Base-by-base conservation (phyloP, 2,113 vertebrate genomes). In the Cynoglossus semilaevis region DNA sequence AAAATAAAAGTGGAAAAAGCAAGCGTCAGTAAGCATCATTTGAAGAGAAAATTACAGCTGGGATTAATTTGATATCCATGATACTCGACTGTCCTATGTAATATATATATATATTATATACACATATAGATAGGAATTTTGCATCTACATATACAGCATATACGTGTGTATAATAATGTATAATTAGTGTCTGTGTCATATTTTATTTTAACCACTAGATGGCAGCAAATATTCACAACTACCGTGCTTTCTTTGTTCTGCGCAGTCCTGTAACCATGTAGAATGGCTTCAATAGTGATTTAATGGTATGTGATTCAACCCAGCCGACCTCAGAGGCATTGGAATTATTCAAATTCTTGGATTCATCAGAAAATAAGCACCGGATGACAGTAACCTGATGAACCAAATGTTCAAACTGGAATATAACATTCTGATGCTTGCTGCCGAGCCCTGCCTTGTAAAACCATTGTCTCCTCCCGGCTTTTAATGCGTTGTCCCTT, bases 1-100 rank as follows among this genome's bases (percentile, higher is more conserved):
- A 85, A 86, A 85, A 86, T 91, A 94, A 87, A 71, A 90, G 82
- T 80, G 67, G 58, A 90, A 86, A 77, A 74, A 79, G 44, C 60
- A 71, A 3, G 12, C 60, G 54, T 51, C 29, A 59, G 35, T 58
- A 54, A 77, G 40, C 13, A 50, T 66, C 15, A n/a, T n/a, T n/a
- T n/a, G 22, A 6, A 6, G 22, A 29, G 22, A 29, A 29, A 29
- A 29, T n/a, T n/a, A n/a, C n/a, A n/a, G n/a, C n/a, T n/a, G n/a
- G n/a, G n/a, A n/a, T n/a, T n/a, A n/a, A n/a, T n/a, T n/a, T n/a
- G n/a, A n/a, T n/a, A n/a, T n/a, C n/a, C n/a, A n/a, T n/a, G n/a
- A n/a, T n/a, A n/a, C n/a, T n/a, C n/a, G n/a, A n/a, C n/a, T n/a
- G n/a, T n/a, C n/a, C n/a, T n/a, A n/a, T n/a, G n/a, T n/a, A n/a